Evolutionary conservation across 2,888 invertebrate genomes (phyloP).

Genomic region (Ochropleura plecta): DNA sequence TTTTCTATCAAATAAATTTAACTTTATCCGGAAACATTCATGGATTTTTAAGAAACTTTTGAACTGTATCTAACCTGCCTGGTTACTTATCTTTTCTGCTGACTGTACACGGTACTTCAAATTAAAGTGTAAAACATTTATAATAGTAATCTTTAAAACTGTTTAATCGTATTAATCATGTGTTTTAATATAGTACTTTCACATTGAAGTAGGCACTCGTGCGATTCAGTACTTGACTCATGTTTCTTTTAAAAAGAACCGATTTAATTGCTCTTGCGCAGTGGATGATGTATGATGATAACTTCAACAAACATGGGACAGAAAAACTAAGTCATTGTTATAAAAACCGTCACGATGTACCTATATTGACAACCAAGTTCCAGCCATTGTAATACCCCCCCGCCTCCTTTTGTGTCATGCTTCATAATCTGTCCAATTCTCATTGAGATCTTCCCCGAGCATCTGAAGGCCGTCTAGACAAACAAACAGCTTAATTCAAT

Average conservation of each 20-base stretch:
- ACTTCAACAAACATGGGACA: neutral
- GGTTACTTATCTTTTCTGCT: no score
- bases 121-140: conserved; percentile 5
- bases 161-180: neutral
- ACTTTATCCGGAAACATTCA: no score
- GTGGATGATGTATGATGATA: neutral
- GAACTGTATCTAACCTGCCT: no score
- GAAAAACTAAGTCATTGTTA: neutral
- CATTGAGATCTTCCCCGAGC: no score
- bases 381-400: neutral
- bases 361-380: neutral
- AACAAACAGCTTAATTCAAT: neutral
- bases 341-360: neutral
- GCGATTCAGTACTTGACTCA: conserved; percentile 7
- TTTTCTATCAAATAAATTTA: no score
- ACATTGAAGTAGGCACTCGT: neutral
- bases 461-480: neutral
- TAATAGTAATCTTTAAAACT: neutral
- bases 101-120: conserved; percentile 8
- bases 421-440: neutral
- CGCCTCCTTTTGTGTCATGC: neutral
- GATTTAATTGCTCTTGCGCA: neutral
- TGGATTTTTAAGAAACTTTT: no score
- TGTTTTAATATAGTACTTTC: neutral
- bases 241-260: neutral